Percentiles rank a stretch among this genome's conserved stretches.
Evolutionary conservation across 64 coral and sea anemone genomes (phyloP).

Genomic region (Montipora efflorescens): DNA sequence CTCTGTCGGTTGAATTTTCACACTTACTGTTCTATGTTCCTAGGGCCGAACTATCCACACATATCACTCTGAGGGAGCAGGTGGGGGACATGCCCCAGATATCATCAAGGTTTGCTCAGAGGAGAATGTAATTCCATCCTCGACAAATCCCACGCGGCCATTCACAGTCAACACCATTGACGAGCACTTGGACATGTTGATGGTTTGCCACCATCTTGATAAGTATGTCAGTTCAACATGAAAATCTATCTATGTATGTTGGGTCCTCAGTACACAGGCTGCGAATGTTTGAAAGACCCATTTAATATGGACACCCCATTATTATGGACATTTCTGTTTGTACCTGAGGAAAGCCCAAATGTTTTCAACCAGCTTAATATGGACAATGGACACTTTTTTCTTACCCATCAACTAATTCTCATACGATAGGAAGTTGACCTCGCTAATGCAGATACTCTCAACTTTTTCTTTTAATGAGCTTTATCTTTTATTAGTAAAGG

Average conservation of each 20-base stretch:
- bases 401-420: too few species aligned
- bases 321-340: too few species aligned
- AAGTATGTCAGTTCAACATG: slow-evolving; percentile 35
- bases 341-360: too few species aligned
- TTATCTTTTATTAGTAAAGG: too few species aligned
- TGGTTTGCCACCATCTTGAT: slow-evolving; percentile 84
- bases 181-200: slow-evolving; percentile 86
- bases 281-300: too few species aligned
- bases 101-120: slow-evolving; percentile 81
- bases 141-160: slow-evolving; percentile 82
- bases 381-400: slow-evolving; percentile 80
- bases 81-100: slow-evolving; percentile 81
- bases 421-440: too few species aligned
- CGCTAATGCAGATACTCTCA: too few species aligned
- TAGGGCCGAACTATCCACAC: slow-evolving; percentile 87
- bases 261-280: too few species aligned
- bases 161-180: slow-evolving; percentile 81
- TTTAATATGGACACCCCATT: too few species aligned
- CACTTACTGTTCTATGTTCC: not conserved
- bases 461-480: too few species aligned
- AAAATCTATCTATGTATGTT: too few species aligned
- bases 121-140: slow-evolving; percentile 76
- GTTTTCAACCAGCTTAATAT: slow-evolving; percentile 41
- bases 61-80: slow-evolving; percentile 78
- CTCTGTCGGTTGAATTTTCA: not conserved